These are phyloP conservation scores for Drosophila mojavensis DNA, from an alignment of 1,140 invertebrate genomes.

Conservation along the genomic window DNA sequence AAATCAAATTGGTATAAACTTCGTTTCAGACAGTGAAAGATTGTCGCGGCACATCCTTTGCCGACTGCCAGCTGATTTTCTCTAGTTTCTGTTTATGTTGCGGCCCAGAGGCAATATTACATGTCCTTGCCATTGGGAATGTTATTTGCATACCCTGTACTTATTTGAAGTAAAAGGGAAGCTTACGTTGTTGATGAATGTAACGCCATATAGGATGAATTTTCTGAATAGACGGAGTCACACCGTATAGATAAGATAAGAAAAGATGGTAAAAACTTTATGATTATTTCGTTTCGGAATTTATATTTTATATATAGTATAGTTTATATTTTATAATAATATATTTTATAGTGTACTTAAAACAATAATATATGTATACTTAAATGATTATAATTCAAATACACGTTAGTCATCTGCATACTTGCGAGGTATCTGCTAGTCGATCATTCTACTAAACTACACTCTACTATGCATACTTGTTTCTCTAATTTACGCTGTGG, in stretches of 20 bases:
- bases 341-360: too few relatives aligned
- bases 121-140: constrained; percentile 24
- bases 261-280: too few relatives aligned
- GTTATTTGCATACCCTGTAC: background rate
- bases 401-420: background rate
- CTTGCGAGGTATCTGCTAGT: background rate
- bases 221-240: too few relatives aligned
- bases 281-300: too few relatives aligned
- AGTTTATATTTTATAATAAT: too few relatives aligned
- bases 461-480: background rate
- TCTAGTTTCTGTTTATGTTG: background rate
- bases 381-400: too few relatives aligned
- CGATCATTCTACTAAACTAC: background rate
- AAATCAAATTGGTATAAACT: constrained; percentile 80
- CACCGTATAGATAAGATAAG: too few relatives aligned
- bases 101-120: constrained; percentile 9
- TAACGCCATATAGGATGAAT: too few relatives aligned
- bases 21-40: constrained; percentile 76
- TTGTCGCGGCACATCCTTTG: constrained; percentile 63
- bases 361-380: too few relatives aligned
- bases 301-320: too few relatives aligned
- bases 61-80: constrained; percentile 31
- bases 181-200: background rate
- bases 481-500: constrained; percentile 1
- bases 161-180: background rate